Evolutionary conservation across 1,140 invertebrate genomes (phyloP).

Genomic region (Cecropterus lyciades): DNA sequence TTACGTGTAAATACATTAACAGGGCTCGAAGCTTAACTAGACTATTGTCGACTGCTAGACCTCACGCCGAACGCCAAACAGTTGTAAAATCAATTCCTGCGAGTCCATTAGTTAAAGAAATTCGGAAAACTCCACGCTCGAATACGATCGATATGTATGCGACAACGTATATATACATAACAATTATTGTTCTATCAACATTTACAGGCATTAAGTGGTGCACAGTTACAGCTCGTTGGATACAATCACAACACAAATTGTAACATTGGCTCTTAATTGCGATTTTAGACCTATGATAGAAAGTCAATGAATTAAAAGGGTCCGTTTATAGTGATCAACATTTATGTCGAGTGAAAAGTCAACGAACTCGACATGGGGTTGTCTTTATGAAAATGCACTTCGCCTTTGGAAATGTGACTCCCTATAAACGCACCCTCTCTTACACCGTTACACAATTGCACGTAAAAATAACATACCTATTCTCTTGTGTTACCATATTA

Average conservation of each 20-base stretch:
- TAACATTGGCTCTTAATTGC: neutral
- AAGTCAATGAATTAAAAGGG: too few relatives aligned
- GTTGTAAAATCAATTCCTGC: conserved; percentile 26
- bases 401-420: too few relatives aligned
- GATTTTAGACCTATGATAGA: too few relatives aligned
- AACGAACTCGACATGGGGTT: too few relatives aligned
- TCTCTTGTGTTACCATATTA: too few relatives aligned
- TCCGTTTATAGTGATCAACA: too few relatives aligned
- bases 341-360: too few relatives aligned
- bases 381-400: too few relatives aligned
- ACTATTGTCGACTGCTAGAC: neutral
- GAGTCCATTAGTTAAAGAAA: conserved; percentile 16
- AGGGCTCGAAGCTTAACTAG: neutral
- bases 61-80: conserved; percentile 17
- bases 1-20: neutral
- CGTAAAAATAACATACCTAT: too few relatives aligned
- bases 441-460: too few relatives aligned
- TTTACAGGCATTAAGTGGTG: neutral
- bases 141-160: conserved; percentile 22
- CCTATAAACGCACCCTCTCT: too few relatives aligned
- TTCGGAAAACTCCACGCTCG: conserved; percentile 4
- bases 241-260: neutral
- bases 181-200: neutral
- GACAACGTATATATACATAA: conserved; percentile 9
- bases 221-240: neutral